Conservation (phyloP, 2,113 vertebrate genomes). For the Callithrix jacchus region DNA sequence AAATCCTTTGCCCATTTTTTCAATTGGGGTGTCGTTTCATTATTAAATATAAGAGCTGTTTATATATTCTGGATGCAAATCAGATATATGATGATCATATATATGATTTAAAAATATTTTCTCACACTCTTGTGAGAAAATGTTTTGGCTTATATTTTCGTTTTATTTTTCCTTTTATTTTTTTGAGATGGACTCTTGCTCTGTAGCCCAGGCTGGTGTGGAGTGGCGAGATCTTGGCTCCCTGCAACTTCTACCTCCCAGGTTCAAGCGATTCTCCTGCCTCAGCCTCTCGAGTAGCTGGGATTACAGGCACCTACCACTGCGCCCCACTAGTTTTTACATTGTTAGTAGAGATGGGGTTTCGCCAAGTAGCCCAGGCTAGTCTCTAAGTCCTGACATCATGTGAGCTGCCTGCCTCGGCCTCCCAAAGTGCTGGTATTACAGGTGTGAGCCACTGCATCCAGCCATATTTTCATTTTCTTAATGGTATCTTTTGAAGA, state of each 20-base stretch:
- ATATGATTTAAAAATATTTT: neutral
- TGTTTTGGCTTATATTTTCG: neutral
- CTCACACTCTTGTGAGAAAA: neutral
- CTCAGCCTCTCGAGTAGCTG: neutral
- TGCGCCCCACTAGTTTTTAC: neutral
- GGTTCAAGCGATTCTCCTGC: neutral
- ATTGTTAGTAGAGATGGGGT: neutral
- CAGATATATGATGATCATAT: neutral
- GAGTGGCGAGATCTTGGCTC: neutral
- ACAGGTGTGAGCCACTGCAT: fast-evolving
- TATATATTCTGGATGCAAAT: neutral
- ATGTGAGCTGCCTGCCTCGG: neutral
- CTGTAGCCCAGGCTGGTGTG: neutral
- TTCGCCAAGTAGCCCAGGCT: neutral
- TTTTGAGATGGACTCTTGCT: neutral
- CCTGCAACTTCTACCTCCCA: neutral
- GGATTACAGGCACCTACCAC: neutral
- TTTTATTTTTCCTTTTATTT: neutral
- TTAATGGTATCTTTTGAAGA: neutral
- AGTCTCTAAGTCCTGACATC: neutral
- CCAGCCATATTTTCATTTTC: neutral
- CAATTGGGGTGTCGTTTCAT: neutral
- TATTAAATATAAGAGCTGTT: neutral
- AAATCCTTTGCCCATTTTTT: neutral
- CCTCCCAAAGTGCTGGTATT: neutral